Conservation (phyloP, 2,113 vertebrate genomes). For the Xerus inauris region DNA sequence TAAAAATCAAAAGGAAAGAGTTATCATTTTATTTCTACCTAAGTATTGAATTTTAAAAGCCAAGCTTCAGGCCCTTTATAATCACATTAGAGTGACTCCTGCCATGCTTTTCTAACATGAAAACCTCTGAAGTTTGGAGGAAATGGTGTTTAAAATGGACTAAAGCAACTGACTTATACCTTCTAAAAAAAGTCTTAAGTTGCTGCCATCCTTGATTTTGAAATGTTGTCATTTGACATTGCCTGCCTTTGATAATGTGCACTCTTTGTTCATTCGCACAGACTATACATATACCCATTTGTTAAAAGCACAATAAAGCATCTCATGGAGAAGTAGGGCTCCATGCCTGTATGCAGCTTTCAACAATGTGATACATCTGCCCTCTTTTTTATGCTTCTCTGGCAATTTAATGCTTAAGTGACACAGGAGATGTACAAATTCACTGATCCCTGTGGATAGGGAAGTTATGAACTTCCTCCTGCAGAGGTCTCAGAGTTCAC, state of each 20-base stretch:
- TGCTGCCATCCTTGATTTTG: background rate
- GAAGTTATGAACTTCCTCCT: background rate
- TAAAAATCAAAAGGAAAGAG: constrained; percentile 68
- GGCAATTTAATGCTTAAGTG: background rate
- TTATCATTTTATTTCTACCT: constrained; percentile 52
- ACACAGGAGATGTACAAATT: background rate
- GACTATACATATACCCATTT: background rate
- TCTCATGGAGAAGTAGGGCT: background rate
- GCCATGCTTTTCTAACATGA: constrained; percentile 33
- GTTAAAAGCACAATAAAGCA: background rate
- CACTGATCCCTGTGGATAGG: background rate
- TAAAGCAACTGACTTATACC: background rate
- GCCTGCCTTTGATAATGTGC: constrained; percentile 17
- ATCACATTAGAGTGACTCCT: constrained; percentile 58
- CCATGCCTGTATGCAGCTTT: background rate
- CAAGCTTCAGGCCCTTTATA: constrained; percentile 52
- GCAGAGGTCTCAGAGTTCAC: background rate
- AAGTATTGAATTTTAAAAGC: constrained; percentile 66
- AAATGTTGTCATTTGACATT: constrained; percentile 32
- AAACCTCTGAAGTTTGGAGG: constrained; percentile 40
- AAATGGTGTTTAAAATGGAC: constrained; percentile 51
- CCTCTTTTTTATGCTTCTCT: background rate
- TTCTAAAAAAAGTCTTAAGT: constrained; percentile 5
- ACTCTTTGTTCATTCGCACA: constrained; percentile 3
- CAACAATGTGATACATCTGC: background rate